Conservation (phyloP, 2,113 vertebrate species). For the Gulo gulo region DNA sequence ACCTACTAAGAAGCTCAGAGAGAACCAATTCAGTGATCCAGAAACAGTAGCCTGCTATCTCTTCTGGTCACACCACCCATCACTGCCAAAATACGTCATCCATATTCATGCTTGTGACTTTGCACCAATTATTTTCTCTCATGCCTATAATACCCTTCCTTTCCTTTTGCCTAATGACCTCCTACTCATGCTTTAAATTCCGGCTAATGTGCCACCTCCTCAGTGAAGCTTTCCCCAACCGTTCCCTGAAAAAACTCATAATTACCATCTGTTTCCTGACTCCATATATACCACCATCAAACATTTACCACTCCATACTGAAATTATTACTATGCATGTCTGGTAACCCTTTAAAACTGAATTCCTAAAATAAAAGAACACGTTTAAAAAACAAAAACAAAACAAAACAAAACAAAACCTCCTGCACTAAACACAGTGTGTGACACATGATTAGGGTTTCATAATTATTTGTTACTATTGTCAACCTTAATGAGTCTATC, state of each 20-base stretch:
- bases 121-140: not conserved
- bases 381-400: not conserved
- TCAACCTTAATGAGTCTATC: not conserved
- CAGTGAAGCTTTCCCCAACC: not conserved
- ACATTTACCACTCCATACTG: not conserved
- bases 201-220: not conserved
- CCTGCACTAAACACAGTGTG: not conserved
- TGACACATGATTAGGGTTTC: not conserved
- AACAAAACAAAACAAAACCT: too few species aligned
- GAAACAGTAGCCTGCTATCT: not conserved
- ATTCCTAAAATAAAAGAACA: not conserved
- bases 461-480: not conserved
- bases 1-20: not conserved
- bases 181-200: not conserved
- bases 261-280: not conserved
- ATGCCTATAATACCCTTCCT: not conserved
- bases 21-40: not conserved
- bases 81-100: not conserved
- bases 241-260: not conserved
- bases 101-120: not conserved
- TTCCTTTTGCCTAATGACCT: not conserved
- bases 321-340: not conserved
- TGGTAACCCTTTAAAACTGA: not conserved
- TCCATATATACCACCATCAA: not conserved
- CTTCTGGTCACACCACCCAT: not conserved